Evolutionary conservation across 2,113 vertebrate genomes (phyloP), one percentile per base, ranked within the genome.

Genomic region (Epinephelus lanceolatus): DNA sequence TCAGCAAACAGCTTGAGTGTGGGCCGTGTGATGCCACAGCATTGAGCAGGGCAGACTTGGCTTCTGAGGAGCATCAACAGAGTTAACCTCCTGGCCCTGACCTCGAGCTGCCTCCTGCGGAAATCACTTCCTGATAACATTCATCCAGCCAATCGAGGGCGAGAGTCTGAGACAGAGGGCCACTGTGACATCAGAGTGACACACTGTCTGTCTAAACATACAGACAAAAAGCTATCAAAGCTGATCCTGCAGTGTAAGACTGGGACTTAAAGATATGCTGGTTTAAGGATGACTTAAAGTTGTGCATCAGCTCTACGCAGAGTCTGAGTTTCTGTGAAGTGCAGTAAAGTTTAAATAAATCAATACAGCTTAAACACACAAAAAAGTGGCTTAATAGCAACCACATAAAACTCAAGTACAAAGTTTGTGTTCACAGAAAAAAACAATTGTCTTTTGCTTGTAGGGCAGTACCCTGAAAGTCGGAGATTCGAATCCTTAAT

Each of bases 91-190:
- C 18, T 2, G 53, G 81, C 79, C 81, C 71, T 65, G 86, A 93
- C 90, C 89, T 81, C 53, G 1, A 79, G 81, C 65, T 45, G 81
- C 69, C 85, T 71, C 76, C 86, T 69, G 15, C 14, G 13, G 78
- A 70, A 88, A 84, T 75, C 40, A 65, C 86, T 92, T 87, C 91
- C 81, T 83, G 85, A 55, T 80, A 25, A 72, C 57, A 17, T 83
- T 89, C 76, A 81, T 76, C 67, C 78, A 73, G 72, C 88, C 89
- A 91, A 91, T 91, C 73, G 40, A 72, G 83, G 77, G 56, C 56
- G 42, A 71, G 85, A 11, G 59, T 77, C 12, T 25, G 40, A 76
- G 53, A 27, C 63, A 12, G 71, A 19, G 83, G 78, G 72, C 40
- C 30, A 21, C 25, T 13, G 79, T n/a, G 81, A 90, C 76, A 52